Evolutionary conservation across 1,140 invertebrate genomes (phyloP).

Genomic region (Lepidurus apus): DNA sequence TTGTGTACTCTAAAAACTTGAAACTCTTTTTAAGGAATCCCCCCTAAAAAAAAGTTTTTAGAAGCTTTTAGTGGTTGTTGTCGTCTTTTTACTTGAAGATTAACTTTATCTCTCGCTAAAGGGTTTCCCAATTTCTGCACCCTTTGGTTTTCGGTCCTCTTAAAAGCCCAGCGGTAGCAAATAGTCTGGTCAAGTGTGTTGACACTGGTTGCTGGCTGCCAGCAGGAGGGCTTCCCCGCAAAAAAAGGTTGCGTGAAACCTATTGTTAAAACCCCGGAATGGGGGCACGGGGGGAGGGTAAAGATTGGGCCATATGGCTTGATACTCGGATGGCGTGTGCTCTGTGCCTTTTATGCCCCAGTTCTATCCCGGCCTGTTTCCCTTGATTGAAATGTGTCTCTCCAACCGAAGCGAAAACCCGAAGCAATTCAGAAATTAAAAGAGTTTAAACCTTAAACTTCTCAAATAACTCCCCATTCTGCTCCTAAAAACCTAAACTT

Average conservation of each 20-base stretch:
- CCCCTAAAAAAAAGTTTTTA: too few relatives aligned
- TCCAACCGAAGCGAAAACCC: neutral
- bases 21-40: too few relatives aligned
- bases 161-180: neutral
- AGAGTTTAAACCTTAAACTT: neutral
- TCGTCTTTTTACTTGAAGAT: too few relatives aligned
- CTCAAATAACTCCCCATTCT: neutral
- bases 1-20: too few relatives aligned
- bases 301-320: conserved; percentile 8
- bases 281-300: neutral
- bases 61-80: too few relatives aligned
- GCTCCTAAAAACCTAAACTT: too few relatives aligned
- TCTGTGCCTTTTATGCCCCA: neutral
- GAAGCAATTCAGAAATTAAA: neutral
- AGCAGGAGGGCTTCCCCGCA: conserved; percentile 6
- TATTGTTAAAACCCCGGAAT: neutral
- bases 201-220: conserved; percentile 16
- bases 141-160: neutral
- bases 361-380: neutral
- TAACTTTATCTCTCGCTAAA: too few relatives aligned
- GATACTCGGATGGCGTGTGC: conserved; percentile 7
- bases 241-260: conserved; percentile 1
- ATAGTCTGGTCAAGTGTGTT: conserved; percentile 6
- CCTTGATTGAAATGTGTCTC: neutral
- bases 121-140: neutral